Conservation (phyloP, 2,113 vertebrate genomes). For the Ceratotherium simum region DNA sequence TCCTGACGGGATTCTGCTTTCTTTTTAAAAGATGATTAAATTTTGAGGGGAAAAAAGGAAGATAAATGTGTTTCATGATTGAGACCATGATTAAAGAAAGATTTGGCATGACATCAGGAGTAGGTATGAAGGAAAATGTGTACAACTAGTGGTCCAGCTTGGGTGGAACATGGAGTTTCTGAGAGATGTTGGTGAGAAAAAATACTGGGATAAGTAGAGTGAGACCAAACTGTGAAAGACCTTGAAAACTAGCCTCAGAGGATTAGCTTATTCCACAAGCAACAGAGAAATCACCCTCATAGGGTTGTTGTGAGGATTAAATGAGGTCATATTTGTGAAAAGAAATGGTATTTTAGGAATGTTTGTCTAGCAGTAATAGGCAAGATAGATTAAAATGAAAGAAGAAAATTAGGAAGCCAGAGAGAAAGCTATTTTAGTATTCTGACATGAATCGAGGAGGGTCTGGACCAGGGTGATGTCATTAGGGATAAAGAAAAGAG, state of each 20-base stretch:
- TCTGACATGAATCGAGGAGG: not conserved
- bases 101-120: not conserved
- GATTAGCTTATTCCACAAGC: not conserved
- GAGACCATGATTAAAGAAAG: not conserved
- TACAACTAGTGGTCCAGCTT: not conserved
- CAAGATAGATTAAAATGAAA: slow-evolving; percentile 23
- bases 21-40: not conserved
- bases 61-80: not conserved
- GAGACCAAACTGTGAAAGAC: not conserved
- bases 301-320: not conserved
- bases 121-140: not conserved
- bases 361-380: not conserved
- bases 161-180: not conserved
- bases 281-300: not conserved
- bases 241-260: not conserved
- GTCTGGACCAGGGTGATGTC: not conserved
- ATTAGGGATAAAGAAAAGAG: not conserved
- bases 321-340: not conserved
- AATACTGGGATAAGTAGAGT: not conserved
- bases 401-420: not conserved
- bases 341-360: slow-evolving; percentile 9
- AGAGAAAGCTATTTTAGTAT: not conserved
- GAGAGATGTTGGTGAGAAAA: not conserved
- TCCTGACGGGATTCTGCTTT: not conserved
- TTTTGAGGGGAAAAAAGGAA: not conserved